These are phyloP conservation scores for Phytoseiulus persimilis DNA, from an alignment of 2,888 invertebrate genomes.

Conservation along the genomic window DNA sequence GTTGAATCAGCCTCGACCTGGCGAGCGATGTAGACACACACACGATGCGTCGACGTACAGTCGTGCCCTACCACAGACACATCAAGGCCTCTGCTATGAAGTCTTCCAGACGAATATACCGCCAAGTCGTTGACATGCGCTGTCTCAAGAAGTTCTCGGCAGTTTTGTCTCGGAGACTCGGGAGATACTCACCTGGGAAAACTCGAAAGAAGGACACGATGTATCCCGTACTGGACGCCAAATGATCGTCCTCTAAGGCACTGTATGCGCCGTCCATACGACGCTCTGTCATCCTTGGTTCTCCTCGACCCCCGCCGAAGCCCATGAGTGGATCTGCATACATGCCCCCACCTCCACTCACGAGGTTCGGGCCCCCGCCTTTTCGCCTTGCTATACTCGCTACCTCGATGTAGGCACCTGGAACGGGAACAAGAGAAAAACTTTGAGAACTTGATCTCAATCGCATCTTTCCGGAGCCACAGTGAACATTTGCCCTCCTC, in stretches of 20 bases:
- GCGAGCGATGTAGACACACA: too few species aligned
- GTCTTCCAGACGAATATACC: too few species aligned
- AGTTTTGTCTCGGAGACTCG: background rate
- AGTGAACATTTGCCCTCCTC: too few species aligned
- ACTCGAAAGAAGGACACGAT: slow-evolving; percentile 88
- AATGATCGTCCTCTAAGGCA: slow-evolving; percentile 64
- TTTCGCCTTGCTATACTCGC: slow-evolving; percentile 75
- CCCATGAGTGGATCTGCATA: slow-evolving; percentile 6
- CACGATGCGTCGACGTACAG: too few species aligned
- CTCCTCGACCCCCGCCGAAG: slow-evolving; percentile 9
- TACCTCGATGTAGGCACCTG: slow-evolving; percentile 56
- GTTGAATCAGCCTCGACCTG: too few species aligned
- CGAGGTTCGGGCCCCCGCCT: slow-evolving; percentile 33
- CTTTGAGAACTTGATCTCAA: background rate
- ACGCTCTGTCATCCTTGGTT: slow-evolving; percentile 58
- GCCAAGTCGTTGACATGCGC: too few species aligned
- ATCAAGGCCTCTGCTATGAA: background rate
- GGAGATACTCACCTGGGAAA: slow-evolving; percentile 58
- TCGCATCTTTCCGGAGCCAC: background rate
- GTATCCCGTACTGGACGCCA: slow-evolving; percentile 63
- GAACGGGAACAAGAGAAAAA: slow-evolving; percentile 22
- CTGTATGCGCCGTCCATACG: slow-evolving; percentile 50
- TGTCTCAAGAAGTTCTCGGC: background rate
- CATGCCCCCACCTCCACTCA: background rate
- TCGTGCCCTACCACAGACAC: background rate